Conservation (phyloP, 2,113 vertebrate species). For the Monopterus albus region DNA sequence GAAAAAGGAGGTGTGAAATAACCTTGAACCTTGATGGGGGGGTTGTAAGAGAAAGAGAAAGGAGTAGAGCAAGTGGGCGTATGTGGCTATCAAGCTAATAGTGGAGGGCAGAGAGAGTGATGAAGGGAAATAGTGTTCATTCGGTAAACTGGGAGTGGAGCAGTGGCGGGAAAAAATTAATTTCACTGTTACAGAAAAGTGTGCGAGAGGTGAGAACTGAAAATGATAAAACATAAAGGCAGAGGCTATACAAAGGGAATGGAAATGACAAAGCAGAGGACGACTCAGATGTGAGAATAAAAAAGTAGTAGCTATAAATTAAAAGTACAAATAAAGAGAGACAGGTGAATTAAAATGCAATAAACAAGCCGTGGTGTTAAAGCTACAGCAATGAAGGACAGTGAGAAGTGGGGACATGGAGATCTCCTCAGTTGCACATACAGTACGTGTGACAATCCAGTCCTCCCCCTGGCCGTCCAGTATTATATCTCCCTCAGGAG, state of each 20-base stretch:
- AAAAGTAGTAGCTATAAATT: conserved; percentile 1
- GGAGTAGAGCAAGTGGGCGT: neutral
- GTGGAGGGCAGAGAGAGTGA: neutral
- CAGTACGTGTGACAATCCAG: too few relatives aligned
- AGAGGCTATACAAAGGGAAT: conserved; percentile 44
- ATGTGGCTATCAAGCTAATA: neutral
- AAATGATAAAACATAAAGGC: conserved; percentile 59
- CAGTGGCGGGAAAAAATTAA: conserved; percentile 11
- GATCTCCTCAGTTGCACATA: too few relatives aligned
- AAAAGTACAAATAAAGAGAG: neutral
- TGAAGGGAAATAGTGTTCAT: neutral
- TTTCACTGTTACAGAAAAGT: conserved; percentile 34
- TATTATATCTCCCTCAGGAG: too few relatives aligned
- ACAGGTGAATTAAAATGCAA: conserved; percentile 4
- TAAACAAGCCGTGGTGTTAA: neutral
- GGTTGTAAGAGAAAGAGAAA: neutral
- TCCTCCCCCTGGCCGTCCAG: too few relatives aligned
- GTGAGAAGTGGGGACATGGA: too few relatives aligned
- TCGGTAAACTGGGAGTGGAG: conserved; percentile 3
- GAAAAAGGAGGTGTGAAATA: neutral
- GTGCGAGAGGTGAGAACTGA: conserved; percentile 62
- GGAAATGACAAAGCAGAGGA: conserved; percentile 30
- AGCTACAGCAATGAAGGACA: neutral
- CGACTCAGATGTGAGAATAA: conserved; percentile 6
- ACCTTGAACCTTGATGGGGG: conserved; percentile 12